Percentiles rank a stretch among this genome's conserved stretches.
Evolutionary conservation across 2,113 vertebrate species (phyloP).

Genomic region (Excalfactoria chinensis): DNA sequence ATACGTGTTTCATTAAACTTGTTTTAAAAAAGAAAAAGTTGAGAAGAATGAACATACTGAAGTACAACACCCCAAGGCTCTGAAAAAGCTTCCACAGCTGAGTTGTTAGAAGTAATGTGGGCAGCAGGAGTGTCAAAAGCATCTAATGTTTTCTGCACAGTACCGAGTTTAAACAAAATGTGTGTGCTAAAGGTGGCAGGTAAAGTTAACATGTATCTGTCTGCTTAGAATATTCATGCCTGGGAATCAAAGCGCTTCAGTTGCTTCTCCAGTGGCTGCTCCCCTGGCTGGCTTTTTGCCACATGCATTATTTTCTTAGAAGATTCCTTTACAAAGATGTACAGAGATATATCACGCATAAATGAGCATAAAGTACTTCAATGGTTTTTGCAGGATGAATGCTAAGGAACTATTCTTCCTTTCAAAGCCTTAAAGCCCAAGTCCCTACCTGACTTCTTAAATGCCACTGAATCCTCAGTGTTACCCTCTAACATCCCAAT

Average conservation of each 20-base stretch:
- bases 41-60: slow-evolving; percentile 58
- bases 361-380: neutral
- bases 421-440: neutral
- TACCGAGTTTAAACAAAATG: slow-evolving; percentile 67
- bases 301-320: slow-evolving; percentile 66
- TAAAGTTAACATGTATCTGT: slow-evolving; percentile 63
- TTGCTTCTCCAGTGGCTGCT: slow-evolving; percentile 50
- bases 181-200: slow-evolving; percentile 29
- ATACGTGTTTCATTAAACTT: slow-evolving; percentile 81
- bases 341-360: neutral
- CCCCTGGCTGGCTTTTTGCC: slow-evolving; percentile 67
- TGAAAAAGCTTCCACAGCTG: slow-evolving; percentile 59
- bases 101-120: slow-evolving; percentile 74
- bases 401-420: neutral
- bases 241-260: slow-evolving; percentile 60
- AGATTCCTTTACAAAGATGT: slow-evolving; percentile 37
- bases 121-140: slow-evolving; percentile 72
- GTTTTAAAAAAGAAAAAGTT: slow-evolving; percentile 58
- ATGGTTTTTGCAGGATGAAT: neutral
- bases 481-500: neutral
- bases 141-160: slow-evolving; percentile 60
- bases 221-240: slow-evolving; percentile 57
- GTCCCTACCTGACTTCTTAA: neutral
- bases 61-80: slow-evolving; percentile 70
- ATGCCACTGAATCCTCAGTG: fast-evolving